A percentile compares a stretch with the other conserved stretches of the same genome.
These are phyloP conservation scores for Drosophila anomelani DNA, from an alignment of 2,888 invertebrate genomes.

Conservation along the genomic window DNA sequence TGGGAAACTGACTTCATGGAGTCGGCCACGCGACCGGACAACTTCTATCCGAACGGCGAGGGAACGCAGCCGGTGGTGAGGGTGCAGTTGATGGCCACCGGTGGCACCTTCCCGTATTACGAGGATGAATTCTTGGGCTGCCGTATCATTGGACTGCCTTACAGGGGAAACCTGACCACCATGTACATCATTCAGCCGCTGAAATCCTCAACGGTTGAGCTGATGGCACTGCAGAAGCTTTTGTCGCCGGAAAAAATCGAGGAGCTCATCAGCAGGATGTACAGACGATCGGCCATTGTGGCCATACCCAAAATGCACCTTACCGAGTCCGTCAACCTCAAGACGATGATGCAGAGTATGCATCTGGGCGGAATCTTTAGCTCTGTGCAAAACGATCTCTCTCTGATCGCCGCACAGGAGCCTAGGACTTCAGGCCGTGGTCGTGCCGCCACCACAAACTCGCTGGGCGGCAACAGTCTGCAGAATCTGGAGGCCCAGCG, in stretches of 20 bases:
- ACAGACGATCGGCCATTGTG: constrained; percentile 85
- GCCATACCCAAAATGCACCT: constrained; percentile 90
- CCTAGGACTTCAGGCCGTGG: not conserved
- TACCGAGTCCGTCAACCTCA: constrained; percentile 86
- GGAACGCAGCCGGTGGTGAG: constrained; percentile 75
- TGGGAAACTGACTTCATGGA: constrained; percentile 88
- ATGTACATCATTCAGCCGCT: constrained; percentile 89
- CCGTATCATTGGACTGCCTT: constrained; percentile 88
- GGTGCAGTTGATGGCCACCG: constrained; percentile 88
- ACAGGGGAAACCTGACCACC: constrained; percentile 87
- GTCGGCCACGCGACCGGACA: constrained; percentile 83
- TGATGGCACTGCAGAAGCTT: constrained; percentile 84
- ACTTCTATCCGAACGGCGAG: constrained; percentile 86
- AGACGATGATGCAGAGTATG: constrained; percentile 86
- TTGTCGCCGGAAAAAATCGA: constrained; percentile 85
- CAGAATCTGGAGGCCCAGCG: constrained; percentile 88
- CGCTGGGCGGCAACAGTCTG: constrained; percentile 42
- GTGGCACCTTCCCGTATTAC: constrained; percentile 87
- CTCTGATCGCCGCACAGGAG: constrained; percentile 85
- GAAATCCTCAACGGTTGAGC: constrained; percentile 84
- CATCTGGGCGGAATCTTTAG: constrained; percentile 88
- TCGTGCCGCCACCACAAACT: not conserved
- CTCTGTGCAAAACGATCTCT: constrained; percentile 88
- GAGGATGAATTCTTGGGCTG: constrained; percentile 84
- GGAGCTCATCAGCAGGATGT: constrained; percentile 81